Conservation (phyloP, 2,888 invertebrate genomes). For the Serripes groenlandicus region DNA sequence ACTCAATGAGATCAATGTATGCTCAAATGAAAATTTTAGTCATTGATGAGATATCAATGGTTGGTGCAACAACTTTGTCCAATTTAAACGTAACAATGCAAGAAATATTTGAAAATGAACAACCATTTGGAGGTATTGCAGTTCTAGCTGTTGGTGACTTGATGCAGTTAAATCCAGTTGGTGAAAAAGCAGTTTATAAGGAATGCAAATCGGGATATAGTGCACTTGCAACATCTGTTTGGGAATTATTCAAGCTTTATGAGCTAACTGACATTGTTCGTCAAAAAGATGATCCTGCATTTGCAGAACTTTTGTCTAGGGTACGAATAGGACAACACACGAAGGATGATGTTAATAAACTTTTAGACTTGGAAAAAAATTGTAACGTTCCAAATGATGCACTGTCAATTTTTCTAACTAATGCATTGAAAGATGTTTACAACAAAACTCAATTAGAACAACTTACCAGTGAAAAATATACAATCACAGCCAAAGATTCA, state of each 20-base stretch:
- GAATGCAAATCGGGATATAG: constrained; percentile 28
- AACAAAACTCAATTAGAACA: constrained; percentile 15
- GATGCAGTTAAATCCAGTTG: constrained; percentile 53
- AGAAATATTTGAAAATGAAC: constrained; percentile 35
- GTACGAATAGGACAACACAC: constrained; percentile 10
- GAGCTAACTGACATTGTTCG: constrained; percentile 50
- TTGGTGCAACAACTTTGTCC: constrained; percentile 24
- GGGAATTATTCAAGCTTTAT: constrained; percentile 41
- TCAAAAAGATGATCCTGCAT: constrained; percentile 56
- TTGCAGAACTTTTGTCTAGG: constrained; percentile 47
- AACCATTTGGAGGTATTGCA: constrained; percentile 56
- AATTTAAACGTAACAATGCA: constrained; percentile 23
- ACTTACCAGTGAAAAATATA: constrained; percentile 1
- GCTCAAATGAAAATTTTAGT: constrained; percentile 37
- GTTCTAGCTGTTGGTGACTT: constrained; percentile 61
- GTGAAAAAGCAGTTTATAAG: constrained; percentile 43
- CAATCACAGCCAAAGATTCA: constrained; percentile 33
- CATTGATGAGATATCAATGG: constrained; percentile 55
- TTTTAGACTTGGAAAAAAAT: not conserved
- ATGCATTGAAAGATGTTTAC: constrained; percentile 25
- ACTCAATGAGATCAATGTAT: constrained; percentile 36
- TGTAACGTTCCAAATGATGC: not conserved
- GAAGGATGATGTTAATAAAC: not conserved
- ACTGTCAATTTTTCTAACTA: constrained; percentile 24
- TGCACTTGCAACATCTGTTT: constrained; percentile 35